Percentiles rank a stretch among this genome's conserved stretches.
These are phyloP conservation scores for Hydraecia micacea DNA, from an alignment of 2,888 invertebrate genomes.

Conservation along the genomic window DNA sequence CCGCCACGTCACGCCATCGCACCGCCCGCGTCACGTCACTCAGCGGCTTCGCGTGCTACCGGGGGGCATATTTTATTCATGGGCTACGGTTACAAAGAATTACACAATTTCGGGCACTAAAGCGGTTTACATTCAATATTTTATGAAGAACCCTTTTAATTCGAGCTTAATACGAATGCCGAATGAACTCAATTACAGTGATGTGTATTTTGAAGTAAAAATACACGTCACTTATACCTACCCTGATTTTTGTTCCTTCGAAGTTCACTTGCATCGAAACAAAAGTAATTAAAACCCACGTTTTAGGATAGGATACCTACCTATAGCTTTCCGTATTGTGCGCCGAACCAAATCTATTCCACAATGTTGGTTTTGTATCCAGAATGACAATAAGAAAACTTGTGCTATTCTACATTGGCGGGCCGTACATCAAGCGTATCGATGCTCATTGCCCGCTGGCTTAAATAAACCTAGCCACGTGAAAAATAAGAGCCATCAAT, in stretches of 20 bases:
- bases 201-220: not conserved
- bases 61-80: constrained; percentile 30
- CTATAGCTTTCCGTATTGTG: not conserved
- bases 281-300: constrained; percentile 4
- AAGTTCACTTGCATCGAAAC: not conserved
- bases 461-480: constrained; percentile 25
- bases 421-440: not conserved
- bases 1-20: not conserved
- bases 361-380: not conserved
- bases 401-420: too few relatives aligned
- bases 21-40: constrained; percentile 1
- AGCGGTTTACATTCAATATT: constrained; percentile 26
- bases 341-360: not conserved
- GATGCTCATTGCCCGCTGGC: not conserved
- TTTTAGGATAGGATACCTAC: not conserved
- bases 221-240: not conserved
- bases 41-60: constrained; percentile 4
- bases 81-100: not conserved
- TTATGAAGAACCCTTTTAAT: not conserved
- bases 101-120: constrained; percentile 10
- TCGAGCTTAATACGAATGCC: not conserved
- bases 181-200: not conserved
- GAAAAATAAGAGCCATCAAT: constrained; percentile 44
- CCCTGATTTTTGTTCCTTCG: not conserved
- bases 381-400: constrained; percentile 27